phyloP scores from a whole-genome alignment of 2,797 vertebrate species.

The Tokudaia tokunoshimensis region DNA sequence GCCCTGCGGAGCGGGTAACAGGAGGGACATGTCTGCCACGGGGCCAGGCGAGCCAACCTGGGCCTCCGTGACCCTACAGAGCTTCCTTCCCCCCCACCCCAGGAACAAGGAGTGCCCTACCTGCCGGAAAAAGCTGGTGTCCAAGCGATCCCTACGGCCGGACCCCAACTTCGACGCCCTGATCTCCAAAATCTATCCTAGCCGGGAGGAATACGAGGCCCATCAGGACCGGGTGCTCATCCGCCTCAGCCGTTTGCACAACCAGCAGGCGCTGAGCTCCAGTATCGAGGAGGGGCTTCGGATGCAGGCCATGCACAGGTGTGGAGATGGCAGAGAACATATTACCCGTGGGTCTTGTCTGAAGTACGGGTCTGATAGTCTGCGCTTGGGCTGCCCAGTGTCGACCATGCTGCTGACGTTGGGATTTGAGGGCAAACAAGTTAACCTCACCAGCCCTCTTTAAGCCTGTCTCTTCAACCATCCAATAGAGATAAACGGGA shows the following conservation, averaged over 20 bases:
- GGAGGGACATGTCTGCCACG: background rate
- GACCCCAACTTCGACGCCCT: constrained; percentile 96
- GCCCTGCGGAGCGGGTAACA: constrained; percentile 93
- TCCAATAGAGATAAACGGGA: background rate
- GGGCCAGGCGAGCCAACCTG: background rate
- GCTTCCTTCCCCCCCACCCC: background rate
- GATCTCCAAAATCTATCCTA: constrained; percentile 96
- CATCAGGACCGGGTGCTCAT: constrained; percentile 94
- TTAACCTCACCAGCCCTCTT: background rate
- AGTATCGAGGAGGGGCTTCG: constrained; percentile 96
- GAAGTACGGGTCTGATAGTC: background rate
- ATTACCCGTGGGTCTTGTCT: background rate
- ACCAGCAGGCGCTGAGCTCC: constrained; percentile 94
- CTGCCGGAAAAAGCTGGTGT: constrained; percentile 95
- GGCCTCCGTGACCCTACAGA: background rate
- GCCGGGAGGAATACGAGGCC: constrained; percentile 95
- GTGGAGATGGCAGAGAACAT: constrained; percentile 52
- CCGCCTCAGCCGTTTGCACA: constrained; percentile 94
- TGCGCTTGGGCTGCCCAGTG: background rate
- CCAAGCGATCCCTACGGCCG: constrained; percentile 93
- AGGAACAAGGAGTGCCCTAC: constrained; percentile 97
- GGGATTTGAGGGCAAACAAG: background rate
- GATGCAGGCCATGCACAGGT: constrained; percentile 95
- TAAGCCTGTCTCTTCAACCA: constrained; percentile 10
- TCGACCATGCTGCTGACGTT: background rate